Conservation (phyloP, 1,140 invertebrate species). For the Leptinotarsa defecta region DNA sequence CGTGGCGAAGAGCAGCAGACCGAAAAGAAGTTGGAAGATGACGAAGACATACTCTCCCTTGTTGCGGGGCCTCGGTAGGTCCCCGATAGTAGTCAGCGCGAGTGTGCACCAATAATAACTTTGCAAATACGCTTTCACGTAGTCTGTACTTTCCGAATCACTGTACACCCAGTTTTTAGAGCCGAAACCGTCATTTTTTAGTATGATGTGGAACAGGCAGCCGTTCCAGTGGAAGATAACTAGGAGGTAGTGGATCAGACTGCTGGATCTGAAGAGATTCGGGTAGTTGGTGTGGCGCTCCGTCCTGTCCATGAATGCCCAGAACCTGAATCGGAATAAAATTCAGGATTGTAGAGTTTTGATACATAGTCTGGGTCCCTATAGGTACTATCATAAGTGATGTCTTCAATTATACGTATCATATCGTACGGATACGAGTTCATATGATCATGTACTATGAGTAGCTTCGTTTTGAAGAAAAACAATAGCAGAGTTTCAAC, state of each 20-base stretch:
- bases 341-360: no score
- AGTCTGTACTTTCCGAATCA: slow-evolving; percentile 80
- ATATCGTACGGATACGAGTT: no score
- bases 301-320: slow-evolving; percentile 97
- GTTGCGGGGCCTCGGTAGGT: slow-evolving; percentile 77
- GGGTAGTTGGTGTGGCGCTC: slow-evolving; percentile 99
- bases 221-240: slow-evolving; percentile 99
- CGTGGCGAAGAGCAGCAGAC: slow-evolving; percentile 87
- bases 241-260: slow-evolving; percentile 93
- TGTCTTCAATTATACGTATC: no score
- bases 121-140: slow-evolving; percentile 93
- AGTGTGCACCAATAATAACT: slow-evolving; percentile 98
- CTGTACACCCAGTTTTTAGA: slow-evolving; percentile 89
- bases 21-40: slow-evolving; percentile 87
- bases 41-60: slow-evolving; percentile 88
- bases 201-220: slow-evolving; percentile 94
- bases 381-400: no score
- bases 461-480: slow-evolving; percentile 59
- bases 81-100: slow-evolving; percentile 89
- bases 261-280: slow-evolving; percentile 93
- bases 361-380: no score
- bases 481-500: no score
- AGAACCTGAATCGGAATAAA: slow-evolving; percentile 69
- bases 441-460: no score
- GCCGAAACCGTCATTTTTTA: slow-evolving; percentile 92